Evolutionary conservation across 2,888 invertebrate species (phyloP), one percentile per base, ranked within the genome.

Genomic region (Spatulosminthurus flaviceps): DNA sequence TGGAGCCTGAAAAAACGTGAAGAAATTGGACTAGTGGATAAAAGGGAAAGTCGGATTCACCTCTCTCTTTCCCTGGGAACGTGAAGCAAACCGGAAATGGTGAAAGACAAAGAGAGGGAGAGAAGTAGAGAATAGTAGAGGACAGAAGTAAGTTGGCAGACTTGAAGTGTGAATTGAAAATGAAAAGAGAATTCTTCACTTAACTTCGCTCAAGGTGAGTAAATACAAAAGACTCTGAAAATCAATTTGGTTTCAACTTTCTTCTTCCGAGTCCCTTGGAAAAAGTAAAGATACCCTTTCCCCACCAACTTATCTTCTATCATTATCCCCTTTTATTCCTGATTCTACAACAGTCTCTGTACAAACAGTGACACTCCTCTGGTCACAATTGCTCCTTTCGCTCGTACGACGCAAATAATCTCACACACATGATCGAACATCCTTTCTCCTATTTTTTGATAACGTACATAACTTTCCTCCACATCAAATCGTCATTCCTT

Each of bases 211-310:
- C 16, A 21, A 34, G 75, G 64, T 41, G 64, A 29, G 75, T 75
- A 64, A 75, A 75, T 75, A 75, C 75, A 75, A 75, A 64, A 75
- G 75, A 75, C 75, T 24, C 19, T 21, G 75, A 66, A 75, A 75
- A 75, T 75, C 75, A 75, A 75, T 75, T 74, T 75, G 61, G 75
- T 75, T 75, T 26, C n/a, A 75, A 16, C 60, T 74, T 74, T 41
- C 70, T n/a, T n/a, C 70, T 22, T 41, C 34, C 11, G 13, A 71
- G n/a, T 71, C 41, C 5, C 41, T 34, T 19, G 64, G 64, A 64
- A 64, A 64, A 64, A 64, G 26, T 24, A 26, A 64, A 64, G 64
- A 26, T 9, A 24, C 51, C n/a, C n/a, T 28, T 4, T 41, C 21
- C 69, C 16, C n/a, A 64, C 21, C 64, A 9, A n/a, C 64, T 13